Conservation (phyloP, 1,140 invertebrate species). For the Pseudomyrmex sp. region DNA sequence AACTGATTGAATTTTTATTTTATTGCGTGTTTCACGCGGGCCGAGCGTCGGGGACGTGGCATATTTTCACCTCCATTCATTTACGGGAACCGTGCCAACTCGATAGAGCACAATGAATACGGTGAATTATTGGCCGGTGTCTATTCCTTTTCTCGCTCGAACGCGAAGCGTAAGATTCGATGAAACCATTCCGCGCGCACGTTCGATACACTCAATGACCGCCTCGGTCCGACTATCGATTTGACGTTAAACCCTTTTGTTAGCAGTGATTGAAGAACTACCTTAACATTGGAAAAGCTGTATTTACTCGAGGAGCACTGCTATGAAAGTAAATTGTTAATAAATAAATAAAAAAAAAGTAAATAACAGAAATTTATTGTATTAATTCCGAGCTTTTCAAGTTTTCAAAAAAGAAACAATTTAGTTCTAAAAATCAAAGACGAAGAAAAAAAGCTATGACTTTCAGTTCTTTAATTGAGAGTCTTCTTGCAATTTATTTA, state of each 20-base stretch:
- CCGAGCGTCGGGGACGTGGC: constrained; percentile 1
- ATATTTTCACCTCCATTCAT: constrained; percentile 53
- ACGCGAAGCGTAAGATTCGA: constrained; percentile 46
- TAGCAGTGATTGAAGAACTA: background rate
- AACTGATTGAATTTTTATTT: constrained; percentile 52
- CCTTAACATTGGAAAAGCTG: background rate
- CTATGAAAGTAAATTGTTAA: no score
- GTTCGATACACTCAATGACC: constrained; percentile 2
- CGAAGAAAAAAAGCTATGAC: no score
- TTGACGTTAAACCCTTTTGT: constrained; percentile 30
- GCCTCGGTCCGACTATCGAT: background rate
- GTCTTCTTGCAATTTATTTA: no score
- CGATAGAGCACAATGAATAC: constrained; percentile 49
- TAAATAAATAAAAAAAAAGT: no score
- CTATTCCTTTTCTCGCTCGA: constrained; percentile 14
- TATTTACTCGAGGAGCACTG: background rate
- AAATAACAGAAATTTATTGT: no score
- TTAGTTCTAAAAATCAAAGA: no score
- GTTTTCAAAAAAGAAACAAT: no score
- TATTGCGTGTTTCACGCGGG: constrained; percentile 42
- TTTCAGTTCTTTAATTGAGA: no score
- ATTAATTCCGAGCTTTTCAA: no score
- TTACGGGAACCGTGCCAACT: constrained; percentile 43
- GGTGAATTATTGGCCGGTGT: constrained; percentile 47
- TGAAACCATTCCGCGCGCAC: background rate